Percentiles rank a stretch among this genome's conserved stretches.
Evolutionary conservation across 2,888 invertebrate species (phyloP).

Genomic region (Nephrotoma appendiculata): DNA sequence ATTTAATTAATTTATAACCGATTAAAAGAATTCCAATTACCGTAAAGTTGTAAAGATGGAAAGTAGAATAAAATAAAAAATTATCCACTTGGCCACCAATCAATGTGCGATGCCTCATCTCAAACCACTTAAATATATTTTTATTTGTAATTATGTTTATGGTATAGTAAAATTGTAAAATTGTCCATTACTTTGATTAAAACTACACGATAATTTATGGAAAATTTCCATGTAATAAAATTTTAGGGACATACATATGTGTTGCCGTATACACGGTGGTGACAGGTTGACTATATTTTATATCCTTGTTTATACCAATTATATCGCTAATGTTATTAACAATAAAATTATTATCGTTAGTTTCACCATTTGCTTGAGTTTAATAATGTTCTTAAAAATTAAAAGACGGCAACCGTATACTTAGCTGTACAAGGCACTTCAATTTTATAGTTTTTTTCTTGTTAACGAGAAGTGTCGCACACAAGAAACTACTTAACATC

Average conservation of each 20-base stretch:
- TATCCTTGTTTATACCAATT: too few relatives aligned
- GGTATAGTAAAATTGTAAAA: background rate
- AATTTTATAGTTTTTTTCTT: background rate
- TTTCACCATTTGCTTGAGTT: background rate
- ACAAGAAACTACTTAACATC: background rate
- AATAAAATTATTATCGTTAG: background rate
- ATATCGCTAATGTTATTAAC: background rate
- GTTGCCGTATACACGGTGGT: too few relatives aligned
- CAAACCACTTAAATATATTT: background rate
- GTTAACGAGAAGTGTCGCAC: background rate
- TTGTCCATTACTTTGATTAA: background rate
- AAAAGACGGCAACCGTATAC: background rate
- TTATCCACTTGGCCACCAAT: background rate
- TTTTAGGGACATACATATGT: background rate
- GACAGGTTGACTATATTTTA: too few relatives aligned
- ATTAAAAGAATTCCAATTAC: background rate
- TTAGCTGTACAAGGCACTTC: background rate
- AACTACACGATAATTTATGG: background rate
- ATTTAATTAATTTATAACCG: background rate
- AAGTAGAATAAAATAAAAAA: background rate
- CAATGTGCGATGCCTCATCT: background rate
- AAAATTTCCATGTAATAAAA: background rate
- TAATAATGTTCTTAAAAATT: background rate
- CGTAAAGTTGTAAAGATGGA: background rate
- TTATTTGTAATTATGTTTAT: background rate